phyloP scores from a whole-genome alignment of 1,140 invertebrate genomes.

The Aporrectodea caliginosa region DNA sequence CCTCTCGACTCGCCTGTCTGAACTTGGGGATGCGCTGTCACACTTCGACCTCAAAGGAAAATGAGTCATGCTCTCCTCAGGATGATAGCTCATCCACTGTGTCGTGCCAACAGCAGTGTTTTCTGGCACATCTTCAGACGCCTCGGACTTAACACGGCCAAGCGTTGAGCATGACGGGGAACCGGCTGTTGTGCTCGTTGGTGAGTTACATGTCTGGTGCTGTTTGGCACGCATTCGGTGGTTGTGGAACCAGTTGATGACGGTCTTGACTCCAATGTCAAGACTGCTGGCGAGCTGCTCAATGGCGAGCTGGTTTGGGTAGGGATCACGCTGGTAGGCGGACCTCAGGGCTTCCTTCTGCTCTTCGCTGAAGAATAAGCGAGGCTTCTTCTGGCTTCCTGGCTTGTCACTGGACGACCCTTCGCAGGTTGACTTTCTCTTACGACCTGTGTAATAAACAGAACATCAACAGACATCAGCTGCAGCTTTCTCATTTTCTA shows the following conservation, averaged over 20 bases:
- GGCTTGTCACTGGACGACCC: not conserved
- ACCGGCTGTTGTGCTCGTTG: not conserved
- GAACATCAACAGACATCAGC: too few relatives aligned
- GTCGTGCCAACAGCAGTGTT: not conserved
- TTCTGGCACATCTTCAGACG: not conserved
- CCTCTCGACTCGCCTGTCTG: not conserved
- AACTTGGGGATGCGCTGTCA: not conserved
- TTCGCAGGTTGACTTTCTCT: not conserved
- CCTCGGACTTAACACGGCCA: not conserved
- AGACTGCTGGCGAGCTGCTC: conserved; percentile 89
- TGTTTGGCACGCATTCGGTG: conserved; percentile 94
- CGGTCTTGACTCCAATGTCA: conserved; percentile 86
- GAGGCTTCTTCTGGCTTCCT: conserved; percentile 48
- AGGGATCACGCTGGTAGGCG: conserved; percentile 90
- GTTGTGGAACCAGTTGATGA: conserved; percentile 98
- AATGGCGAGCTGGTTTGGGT: conserved; percentile 90
- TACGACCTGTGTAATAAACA: not conserved
- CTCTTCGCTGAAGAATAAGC: conserved; percentile 93
- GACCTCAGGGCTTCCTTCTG: conserved; percentile 92
- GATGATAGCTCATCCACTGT: not conserved
- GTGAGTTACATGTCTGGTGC: conserved; percentile 35
- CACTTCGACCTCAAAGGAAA: not conserved
- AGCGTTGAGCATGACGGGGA: not conserved
- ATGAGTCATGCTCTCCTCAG: not conserved
- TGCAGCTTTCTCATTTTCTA: too few relatives aligned